Conservation (phyloP, 2,797 vertebrate genomes). For the Alectoris magna region DNA sequence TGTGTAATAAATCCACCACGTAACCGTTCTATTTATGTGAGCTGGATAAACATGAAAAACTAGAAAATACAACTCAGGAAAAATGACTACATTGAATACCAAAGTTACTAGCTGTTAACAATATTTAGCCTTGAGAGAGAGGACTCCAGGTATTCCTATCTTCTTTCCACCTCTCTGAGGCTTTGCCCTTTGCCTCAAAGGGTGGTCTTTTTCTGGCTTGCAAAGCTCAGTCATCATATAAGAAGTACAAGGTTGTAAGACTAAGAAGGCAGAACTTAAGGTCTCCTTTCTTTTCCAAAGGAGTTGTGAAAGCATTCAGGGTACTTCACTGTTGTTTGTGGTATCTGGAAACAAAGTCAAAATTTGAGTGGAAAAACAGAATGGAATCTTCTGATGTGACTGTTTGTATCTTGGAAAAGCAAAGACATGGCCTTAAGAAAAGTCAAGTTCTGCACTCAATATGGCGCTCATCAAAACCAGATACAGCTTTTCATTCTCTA, state of each 20-base stretch:
- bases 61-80: not conserved
- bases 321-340: not conserved
- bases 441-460: not conserved
- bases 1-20: not conserved
- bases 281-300: not conserved
- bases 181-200: not conserved
- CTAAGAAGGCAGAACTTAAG: not conserved
- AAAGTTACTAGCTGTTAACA: not conserved
- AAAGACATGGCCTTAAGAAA: not conserved
- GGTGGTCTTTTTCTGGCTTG: not conserved
- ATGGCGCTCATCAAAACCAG: not conserved
- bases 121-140: not conserved
- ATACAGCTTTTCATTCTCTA: not conserved
- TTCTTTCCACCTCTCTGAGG: not conserved
- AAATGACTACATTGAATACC: not conserved
- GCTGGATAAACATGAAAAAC: not conserved
- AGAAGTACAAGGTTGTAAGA: not conserved
- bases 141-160: not conserved
- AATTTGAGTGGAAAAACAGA: not conserved
- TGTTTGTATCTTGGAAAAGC: fast-evolving
- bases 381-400: not conserved
- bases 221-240: not conserved
- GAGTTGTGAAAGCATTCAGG: not conserved
- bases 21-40: not conserved
- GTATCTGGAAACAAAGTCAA: not conserved